Evolutionary conservation across 2,113 vertebrate species (phyloP).

Genomic region (Urocitellus parryii): DNA sequence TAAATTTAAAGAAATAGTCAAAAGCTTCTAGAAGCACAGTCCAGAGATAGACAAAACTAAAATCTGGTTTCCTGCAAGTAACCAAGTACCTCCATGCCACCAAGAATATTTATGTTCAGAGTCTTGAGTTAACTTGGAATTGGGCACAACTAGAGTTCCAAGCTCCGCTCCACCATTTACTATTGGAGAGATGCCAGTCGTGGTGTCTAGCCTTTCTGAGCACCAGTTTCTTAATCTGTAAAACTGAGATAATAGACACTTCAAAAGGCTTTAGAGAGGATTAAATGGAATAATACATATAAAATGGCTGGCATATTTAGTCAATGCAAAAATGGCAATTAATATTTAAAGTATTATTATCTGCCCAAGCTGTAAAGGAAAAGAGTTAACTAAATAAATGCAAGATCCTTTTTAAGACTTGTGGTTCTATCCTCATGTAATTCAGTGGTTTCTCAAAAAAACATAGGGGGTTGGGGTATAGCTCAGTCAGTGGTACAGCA

Average conservation of each 20-base stretch:
- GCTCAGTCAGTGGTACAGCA: too few species aligned
- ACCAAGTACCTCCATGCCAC: background rate
- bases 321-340: background rate
- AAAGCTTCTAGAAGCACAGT: background rate
- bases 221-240: background rate
- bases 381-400: background rate
- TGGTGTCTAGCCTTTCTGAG: background rate
- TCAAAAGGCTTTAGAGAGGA: background rate
- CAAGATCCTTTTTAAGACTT: background rate
- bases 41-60: background rate
- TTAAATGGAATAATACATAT: background rate
- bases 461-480: background rate
- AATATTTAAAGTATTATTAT: background rate
- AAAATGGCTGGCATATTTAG: background rate
- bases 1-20: background rate
- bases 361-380: background rate
- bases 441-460: background rate
- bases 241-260: background rate
- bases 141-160: background rate
- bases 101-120: background rate
- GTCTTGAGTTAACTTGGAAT: background rate
- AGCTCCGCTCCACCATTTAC: background rate
- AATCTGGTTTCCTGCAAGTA: background rate
- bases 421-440: background rate
- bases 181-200: background rate